Base-by-base conservation (phyloP, 2,888 invertebrate genomes). In the Pseudococcus viburni region DNA sequence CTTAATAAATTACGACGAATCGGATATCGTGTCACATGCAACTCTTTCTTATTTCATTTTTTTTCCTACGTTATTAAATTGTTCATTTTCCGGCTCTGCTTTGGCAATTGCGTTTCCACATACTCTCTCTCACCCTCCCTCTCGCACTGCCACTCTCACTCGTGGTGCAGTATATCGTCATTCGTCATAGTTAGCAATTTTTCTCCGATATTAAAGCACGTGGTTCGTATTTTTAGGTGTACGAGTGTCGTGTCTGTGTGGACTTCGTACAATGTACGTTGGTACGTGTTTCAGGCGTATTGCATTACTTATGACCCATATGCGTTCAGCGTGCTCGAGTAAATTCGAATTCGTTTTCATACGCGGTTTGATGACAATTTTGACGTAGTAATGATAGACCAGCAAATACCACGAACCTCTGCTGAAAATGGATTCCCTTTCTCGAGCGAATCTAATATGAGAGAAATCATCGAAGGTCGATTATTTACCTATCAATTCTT, bases 1-100 rank as follows among this genome's bases (percentile, higher is more conserved):
- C 39, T 77, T 33, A 77, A 77, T 77, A 77, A 77, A 77, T 77
- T 77, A 77, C 77, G 42, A 77, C 77, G 39, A 77, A 77, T 77
- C 77, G 77, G 77, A 77, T 77, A 77, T 77, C 77, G 77, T 77
- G 77, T 77, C 77, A 77, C 77, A 77, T 77, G 77, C 77, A 77
- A 77, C 42, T 77, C 77, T 77, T 77, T 33, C 39, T 39, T 42
- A 39, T 39, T 77, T 73, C 33, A 33, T 64, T 68, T 68, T 26
- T 68, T 42, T 39, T 77, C 42, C 17, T n/a, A n/a, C 77, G 39
- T 77, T 77, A 77, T 77, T 42, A 77, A 77, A 77, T 77, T 77
- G 77, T 77, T 77, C 42, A 33, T 42, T 39, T 77, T 77, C 77
- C 77, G 17, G n/a, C 77, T 55, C 55, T 55, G 55, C 42, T n/a